Evolutionary conservation across 2,113 vertebrate species (phyloP).

Genomic region (Porphyrio hochstetteri): DNA sequence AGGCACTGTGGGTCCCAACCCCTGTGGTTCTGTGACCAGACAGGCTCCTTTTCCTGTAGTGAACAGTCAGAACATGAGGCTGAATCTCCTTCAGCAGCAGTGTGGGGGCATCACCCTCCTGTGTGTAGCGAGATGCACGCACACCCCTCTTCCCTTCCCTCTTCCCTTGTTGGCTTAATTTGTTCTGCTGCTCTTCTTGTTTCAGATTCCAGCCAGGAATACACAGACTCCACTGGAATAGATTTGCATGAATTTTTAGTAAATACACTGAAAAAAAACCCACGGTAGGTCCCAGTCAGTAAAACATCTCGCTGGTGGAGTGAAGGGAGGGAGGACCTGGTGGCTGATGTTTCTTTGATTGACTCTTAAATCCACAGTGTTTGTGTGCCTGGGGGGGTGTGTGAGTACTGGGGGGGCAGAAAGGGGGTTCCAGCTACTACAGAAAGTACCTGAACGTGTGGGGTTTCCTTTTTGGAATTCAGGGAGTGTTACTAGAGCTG

Average conservation of each 20-base stretch:
- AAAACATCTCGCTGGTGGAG: not conserved
- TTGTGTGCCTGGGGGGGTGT: not conserved
- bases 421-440: not conserved
- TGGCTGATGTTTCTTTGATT: not conserved
- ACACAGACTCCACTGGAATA: slow-evolving; percentile 98
- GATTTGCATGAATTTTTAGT: slow-evolving; percentile 99
- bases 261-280: slow-evolving; percentile 99
- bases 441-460: not conserved
- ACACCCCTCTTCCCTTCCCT: not conserved
- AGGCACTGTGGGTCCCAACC: not conserved
- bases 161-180: not conserved
- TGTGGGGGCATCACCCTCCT: not conserved
- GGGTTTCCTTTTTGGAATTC: not conserved
- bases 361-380: not conserved
- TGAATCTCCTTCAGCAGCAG: not conserved
- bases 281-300: slow-evolving; percentile 89
- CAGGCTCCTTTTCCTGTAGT: not conserved
- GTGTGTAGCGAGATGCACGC: not conserved
- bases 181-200: slow-evolving; percentile 25
- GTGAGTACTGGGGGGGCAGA: too few relatives aligned
- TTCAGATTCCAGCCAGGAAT: slow-evolving; percentile 98
- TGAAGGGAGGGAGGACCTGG: not conserved
- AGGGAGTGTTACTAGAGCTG: not conserved
- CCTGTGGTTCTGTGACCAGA: not conserved
- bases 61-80: not conserved